These are phyloP conservation scores for Camelus bactrianus DNA, from an alignment of 2,113 vertebrate genomes.

Conservation along the genomic window DNA sequence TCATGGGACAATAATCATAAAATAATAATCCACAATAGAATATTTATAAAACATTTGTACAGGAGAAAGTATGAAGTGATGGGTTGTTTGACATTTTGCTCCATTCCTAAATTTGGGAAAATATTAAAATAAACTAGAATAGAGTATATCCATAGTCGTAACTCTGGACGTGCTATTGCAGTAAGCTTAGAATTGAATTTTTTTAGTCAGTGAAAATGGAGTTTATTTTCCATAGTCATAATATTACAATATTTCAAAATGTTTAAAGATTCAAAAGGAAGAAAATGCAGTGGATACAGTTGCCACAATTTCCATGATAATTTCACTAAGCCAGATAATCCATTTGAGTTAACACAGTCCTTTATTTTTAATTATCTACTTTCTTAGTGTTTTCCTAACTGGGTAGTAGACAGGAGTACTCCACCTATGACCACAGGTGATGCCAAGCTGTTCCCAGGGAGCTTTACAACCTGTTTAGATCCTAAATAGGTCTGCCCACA, in stretches of 20 bases:
- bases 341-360: too few species aligned
- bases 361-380: not conserved
- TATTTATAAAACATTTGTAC: not conserved
- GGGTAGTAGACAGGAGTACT: not conserved
- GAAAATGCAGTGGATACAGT: not conserved
- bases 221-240: not conserved
- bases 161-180: not conserved
- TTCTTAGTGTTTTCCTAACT: not conserved
- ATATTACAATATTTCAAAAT: not conserved
- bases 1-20: not conserved
- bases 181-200: not conserved
- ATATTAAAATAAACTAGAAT: not conserved
- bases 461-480: not conserved
- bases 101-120: not conserved
- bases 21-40: not conserved
- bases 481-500: not conserved
- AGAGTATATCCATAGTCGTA: not conserved
- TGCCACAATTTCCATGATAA: not conserved
- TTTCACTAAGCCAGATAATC: not conserved
- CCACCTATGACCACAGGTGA: not conserved
- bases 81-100: not conserved
- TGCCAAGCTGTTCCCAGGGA: not conserved
- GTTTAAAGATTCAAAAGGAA: not conserved
- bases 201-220: not conserved
- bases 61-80: not conserved